Percentiles rank a stretch among this genome's conserved stretches.
phyloP scores from a whole-genome alignment of 2,113 vertebrate genomes.

The Lasiurus borealis region DNA sequence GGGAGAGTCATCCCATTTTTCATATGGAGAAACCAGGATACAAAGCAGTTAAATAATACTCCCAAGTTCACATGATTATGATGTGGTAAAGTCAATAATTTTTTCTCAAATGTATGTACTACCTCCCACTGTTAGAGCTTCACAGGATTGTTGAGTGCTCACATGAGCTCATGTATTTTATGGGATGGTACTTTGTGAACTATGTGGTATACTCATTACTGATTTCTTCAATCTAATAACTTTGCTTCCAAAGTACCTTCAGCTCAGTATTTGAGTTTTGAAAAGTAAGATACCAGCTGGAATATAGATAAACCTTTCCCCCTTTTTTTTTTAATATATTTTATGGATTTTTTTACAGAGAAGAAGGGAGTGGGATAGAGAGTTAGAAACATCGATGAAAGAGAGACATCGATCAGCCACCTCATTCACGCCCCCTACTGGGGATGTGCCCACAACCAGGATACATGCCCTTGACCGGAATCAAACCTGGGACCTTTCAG shows the following conservation, averaged over 20 bases:
- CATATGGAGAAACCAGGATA: background rate
- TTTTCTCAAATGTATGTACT: background rate
- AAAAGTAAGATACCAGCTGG: constrained; percentile 10
- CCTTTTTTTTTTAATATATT: no score
- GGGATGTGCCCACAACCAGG: no score
- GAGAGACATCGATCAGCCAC: no score
- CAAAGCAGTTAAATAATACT: constrained; percentile 22
- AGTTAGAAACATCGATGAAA: no score
- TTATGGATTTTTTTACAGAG: no score
- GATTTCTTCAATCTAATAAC: background rate
- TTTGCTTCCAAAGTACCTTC: background rate
- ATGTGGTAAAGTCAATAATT: background rate
- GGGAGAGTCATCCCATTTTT: background rate
- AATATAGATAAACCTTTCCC: background rate
- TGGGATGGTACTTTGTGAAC: constrained; percentile 24
- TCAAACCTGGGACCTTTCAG: no score
- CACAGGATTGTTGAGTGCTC: background rate
- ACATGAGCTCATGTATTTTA: constrained; percentile 15
- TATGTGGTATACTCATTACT: background rate
- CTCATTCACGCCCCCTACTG: no score
- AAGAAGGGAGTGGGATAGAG: no score
- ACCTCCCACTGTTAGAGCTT: constrained; percentile 20
- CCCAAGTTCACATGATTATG: background rate
- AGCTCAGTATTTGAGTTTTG: background rate
- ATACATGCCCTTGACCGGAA: no score